phyloP scores from a whole-genome alignment of 1,140 invertebrate species.

The Apis dorsata region DNA sequence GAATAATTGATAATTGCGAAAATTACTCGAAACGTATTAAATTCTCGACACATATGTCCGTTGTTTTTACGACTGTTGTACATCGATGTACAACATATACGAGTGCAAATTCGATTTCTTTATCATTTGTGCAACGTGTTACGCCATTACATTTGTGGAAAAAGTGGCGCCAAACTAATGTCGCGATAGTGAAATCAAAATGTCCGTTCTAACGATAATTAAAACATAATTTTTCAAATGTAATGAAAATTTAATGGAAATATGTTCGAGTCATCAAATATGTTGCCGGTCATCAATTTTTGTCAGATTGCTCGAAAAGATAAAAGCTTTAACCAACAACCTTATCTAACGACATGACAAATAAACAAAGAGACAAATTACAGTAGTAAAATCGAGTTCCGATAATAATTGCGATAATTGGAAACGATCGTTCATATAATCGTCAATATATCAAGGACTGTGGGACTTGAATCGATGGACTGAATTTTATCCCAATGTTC shows the following conservation, averaged over 20 bases:
- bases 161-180: not conserved
- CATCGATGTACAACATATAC: not conserved
- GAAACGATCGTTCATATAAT: not conserved
- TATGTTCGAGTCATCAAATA: not conserved
- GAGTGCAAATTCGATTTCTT: not conserved
- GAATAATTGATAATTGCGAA: not conserved
- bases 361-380: too few relatives aligned
- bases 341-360: not conserved
- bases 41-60: too few relatives aligned
- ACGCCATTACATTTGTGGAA: not conserved
- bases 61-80: not conserved
- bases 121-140: not conserved
- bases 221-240: not conserved
- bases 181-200: not conserved
- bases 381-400: not conserved
- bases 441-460: conserved; percentile 50
- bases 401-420: not conserved
- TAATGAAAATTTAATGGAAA: not conserved
- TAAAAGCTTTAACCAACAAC: too few relatives aligned
- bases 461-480: conserved; percentile 50
- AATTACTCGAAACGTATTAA: not conserved
- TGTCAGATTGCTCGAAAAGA: not conserved
- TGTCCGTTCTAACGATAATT: not conserved
- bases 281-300: too few relatives aligned
- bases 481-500: conserved; percentile 65